Evolutionary conservation across 1,140 invertebrate genomes (phyloP), one percentile per base, ranked within the genome.

Genomic region (Conus betulinus): DNA sequence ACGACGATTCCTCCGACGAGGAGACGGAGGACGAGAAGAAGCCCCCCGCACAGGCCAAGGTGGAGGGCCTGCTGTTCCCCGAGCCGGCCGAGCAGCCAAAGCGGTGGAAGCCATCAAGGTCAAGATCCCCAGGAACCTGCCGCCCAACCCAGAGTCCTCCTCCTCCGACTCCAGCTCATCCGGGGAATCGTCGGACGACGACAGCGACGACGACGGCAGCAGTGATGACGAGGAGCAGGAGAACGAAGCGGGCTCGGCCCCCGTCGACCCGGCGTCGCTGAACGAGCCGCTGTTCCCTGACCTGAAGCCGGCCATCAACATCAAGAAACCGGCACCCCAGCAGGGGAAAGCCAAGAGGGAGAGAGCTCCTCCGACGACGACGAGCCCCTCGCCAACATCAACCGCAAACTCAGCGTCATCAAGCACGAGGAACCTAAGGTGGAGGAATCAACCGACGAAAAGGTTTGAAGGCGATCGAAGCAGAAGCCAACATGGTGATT

Each of bases 71-170:
- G 84, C 53, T 8, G 27, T 39, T 51, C 52, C 82, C 57, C 25
- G 84, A 85, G 55, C 39, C 84, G 23, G n/a, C 55, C 13, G 23
- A 55, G 13, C 53, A 63, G 55, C 57, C 60, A 0, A 85, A 85
- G 60, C 57, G 84, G 84, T 85, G 84, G 84, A 85, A 11, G 84
- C 84, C 84, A 85, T 85, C 84, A 85, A 85, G 84, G 84, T 85
- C 13, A 85, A 85, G 60, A 85, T 85, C 84, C 84, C 84, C 25
- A 23, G 84, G 84, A 67, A 85, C 60, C n/a, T 85, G 53, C 20
- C 84, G 53, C n/a, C 55, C 53, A 13, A 85, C 53, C 13, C 39
- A 1, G 60, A 39, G n/a, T 39, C 55, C 25, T 63, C 84, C 39
- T 85, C 84, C 17, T 85, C 82, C 20, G 51, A 55, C 11, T 60